phyloP scores from a whole-genome alignment of 2,113 vertebrate genomes.

The Cyanistes caeruleus region DNA sequence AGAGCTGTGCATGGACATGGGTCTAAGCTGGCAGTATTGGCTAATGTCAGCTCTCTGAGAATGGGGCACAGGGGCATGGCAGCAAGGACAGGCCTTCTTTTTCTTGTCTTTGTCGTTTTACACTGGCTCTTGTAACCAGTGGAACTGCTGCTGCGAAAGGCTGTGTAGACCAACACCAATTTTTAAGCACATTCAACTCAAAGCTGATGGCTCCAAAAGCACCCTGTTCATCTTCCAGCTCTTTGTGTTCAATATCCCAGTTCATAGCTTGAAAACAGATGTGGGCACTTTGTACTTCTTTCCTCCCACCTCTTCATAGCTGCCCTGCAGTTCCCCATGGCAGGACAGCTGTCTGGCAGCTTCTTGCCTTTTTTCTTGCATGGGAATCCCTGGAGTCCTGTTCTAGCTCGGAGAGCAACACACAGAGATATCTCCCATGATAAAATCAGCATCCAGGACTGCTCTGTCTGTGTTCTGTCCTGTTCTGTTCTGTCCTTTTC shows the following conservation, averaged over 20 bases:
- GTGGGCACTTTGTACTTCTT: not conserved
- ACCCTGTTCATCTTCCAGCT: not conserved
- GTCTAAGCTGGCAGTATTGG: not conserved
- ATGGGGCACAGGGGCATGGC: not conserved
- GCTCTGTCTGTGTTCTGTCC: not conserved
- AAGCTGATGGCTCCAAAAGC: not conserved
- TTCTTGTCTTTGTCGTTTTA: not conserved
- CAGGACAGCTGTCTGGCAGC: not conserved
- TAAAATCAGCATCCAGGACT: not conserved
- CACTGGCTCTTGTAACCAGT: not conserved
- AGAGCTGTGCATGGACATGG: rapidly evolving
- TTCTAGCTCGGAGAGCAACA: not conserved
- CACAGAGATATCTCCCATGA: not conserved
- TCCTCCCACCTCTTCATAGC: not conserved
- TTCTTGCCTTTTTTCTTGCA: not conserved
- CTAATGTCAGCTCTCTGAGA: not conserved
- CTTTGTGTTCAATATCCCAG: not conserved
- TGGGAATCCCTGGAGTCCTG: not conserved
- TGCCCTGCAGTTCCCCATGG: not conserved
- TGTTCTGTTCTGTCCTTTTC: not conserved
- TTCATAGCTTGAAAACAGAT: not conserved
- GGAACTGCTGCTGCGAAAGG: not conserved
- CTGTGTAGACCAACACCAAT: not conserved
- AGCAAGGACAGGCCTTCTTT: not conserved
- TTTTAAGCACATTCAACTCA: not conserved